Percentiles rank a stretch among this genome's conserved stretches.
These are phyloP conservation scores for Diadema setosum DNA, from an alignment of 35 echinoderm and acorn worm species.

Conservation along the genomic window DNA sequence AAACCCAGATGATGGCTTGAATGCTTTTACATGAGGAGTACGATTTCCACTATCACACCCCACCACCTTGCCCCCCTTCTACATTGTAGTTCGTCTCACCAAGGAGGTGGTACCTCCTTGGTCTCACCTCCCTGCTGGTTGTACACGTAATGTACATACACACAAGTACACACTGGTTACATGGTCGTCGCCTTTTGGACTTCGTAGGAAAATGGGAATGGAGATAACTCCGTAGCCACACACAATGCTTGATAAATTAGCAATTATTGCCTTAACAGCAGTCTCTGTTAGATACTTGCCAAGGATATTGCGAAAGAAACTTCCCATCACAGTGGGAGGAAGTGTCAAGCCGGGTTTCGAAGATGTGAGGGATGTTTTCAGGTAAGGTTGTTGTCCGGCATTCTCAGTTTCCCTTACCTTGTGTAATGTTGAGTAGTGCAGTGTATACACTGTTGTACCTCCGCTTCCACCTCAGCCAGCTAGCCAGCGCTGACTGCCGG, in stretches of 20 bases:
- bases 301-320: neutral
- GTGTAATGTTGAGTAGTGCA: too few species aligned
- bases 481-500: neutral
- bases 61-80: too few species aligned
- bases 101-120: too few species aligned
- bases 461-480: neutral
- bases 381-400: neutral
- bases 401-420: too few species aligned
- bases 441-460: neutral
- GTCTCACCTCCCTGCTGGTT: too few species aligned
- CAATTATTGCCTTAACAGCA: neutral
- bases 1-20: too few species aligned
- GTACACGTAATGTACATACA: too few species aligned
- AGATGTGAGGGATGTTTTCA: slow-evolving; percentile 19
- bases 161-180: too few species aligned
- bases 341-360: slow-evolving; percentile 20
- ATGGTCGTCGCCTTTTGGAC: too few species aligned
- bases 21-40: too few species aligned
- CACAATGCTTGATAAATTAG: neutral
- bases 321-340: neutral
- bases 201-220: neutral
- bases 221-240: neutral
- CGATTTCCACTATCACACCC: too few species aligned
- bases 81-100: too few species aligned
- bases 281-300: neutral